Evolutionary conservation across 2,888 invertebrate species (phyloP), one percentile per base, ranked within the genome.

Genomic region (Cosmia pyralina): DNA sequence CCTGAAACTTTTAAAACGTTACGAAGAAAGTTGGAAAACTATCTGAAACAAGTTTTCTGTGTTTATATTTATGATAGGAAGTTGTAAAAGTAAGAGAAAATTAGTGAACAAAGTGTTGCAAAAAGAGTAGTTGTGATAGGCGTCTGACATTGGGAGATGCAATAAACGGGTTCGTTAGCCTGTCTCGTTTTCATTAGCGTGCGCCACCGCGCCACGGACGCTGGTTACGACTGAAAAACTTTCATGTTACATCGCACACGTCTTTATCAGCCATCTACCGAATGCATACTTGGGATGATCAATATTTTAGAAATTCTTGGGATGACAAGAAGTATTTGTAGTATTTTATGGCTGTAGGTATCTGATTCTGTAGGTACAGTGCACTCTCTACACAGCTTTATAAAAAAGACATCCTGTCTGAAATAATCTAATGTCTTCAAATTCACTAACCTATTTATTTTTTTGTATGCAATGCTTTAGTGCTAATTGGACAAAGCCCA

Each of bases 131-230:
- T 67, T 44, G 59, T 72, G 64, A 75, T 82, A 74, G 75, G 65
- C 84, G 83, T 73, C 79, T 77, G 78, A 79, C 79, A 81, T 81
- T 86, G 84, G 85, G 81, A 88, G 87, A 86, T 87, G 85, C 87
- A 85, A 85, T 85, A 87, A 87, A 82, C 88, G 90, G 87, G 95
- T 94, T 94, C 94, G 91, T 91, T 93, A 92, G 85, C 92, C 94
- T 92, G 91, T 93, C 93, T 95, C 95, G 94, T 94, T 95, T 95
- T 95, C 94, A 94, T 92, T 92, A 88, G 92, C 90, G 89, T 87
- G 88, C 83, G 88, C 86, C 83, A 85, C 89, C 44, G 66, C 60
- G 63, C 86, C 83, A 85, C 89, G 89, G 90, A 84, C 85, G 83
- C 84, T 89, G 89, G 89, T 90, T 91, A 90, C 90, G 90, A 79